phyloP scores from a whole-genome alignment of 1,140 invertebrate genomes.

The Sesamia nonagrioides region DNA sequence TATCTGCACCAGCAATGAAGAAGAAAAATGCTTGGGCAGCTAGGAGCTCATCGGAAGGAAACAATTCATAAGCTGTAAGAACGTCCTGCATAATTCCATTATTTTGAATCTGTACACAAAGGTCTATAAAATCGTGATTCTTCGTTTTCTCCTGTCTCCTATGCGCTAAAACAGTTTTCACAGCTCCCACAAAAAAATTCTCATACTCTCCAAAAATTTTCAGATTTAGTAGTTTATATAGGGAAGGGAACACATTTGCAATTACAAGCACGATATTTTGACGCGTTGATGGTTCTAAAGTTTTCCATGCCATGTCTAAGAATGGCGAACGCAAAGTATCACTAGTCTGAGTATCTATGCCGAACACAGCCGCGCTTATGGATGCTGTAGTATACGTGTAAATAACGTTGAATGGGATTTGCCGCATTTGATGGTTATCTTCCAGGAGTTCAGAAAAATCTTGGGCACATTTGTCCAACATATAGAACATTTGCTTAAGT shows the following conservation, averaged over 20 bases:
- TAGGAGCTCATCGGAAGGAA: slow-evolving; percentile 79
- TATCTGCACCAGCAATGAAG: slow-evolving; percentile 88
- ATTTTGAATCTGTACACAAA: slow-evolving; percentile 61
- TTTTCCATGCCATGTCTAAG: slow-evolving; percentile 58
- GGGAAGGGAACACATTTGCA: slow-evolving; percentile 34
- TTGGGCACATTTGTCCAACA: slow-evolving; percentile 64
- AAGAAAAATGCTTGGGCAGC: slow-evolving; percentile 87
- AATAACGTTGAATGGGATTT: slow-evolving; percentile 59
- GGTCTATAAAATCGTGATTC: slow-evolving; percentile 61
- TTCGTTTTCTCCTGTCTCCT: slow-evolving; percentile 48
- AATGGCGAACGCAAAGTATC: slow-evolving; percentile 63
- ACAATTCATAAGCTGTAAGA: slow-evolving; percentile 57
- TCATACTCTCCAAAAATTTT: slow-evolving; percentile 62
- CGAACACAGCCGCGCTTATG: slow-evolving; percentile 63
- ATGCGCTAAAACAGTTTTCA: slow-evolving; percentile 54
- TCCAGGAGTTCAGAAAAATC: slow-evolving; percentile 63
- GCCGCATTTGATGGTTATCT: slow-evolving; percentile 47
- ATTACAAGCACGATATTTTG: slow-evolving; percentile 55
- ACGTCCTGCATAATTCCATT: slow-evolving; percentile 60
- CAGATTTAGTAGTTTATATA: slow-evolving; percentile 57
- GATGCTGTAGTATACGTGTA: slow-evolving; percentile 62
- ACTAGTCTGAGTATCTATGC: slow-evolving; percentile 57
- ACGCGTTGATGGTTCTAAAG: slow-evolving; percentile 45
- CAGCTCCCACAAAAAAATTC: slow-evolving; percentile 59
- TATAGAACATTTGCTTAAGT: slow-evolving; percentile 84